Evolutionary conservation across 2,113 vertebrate genomes (phyloP).

Genomic region (Sebastes fasciatus): DNA sequence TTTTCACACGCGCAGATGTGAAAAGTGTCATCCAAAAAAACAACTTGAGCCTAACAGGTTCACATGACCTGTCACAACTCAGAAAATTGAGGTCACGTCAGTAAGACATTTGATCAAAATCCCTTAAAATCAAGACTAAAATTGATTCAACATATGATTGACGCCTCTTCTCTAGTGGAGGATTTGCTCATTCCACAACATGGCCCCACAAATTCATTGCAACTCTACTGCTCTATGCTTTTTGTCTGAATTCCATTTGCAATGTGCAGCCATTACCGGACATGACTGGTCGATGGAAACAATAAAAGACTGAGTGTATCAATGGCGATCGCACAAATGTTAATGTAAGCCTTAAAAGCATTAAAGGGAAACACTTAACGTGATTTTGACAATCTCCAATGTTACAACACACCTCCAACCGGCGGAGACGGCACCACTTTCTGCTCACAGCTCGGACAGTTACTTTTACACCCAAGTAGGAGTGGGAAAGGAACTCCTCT

Average conservation of each 20-base stretch:
- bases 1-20: conserved; percentile 70
- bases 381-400: neutral
- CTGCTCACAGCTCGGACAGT: neutral
- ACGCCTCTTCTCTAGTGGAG: neutral
- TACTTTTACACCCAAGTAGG: neutral
- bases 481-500: neutral
- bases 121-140: neutral
- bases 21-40: conserved; percentile 73
- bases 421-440: neutral
- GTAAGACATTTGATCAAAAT: neutral
- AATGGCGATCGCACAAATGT: neutral
- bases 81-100: neutral
- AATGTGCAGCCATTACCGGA: conserved; percentile 10
- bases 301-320: neutral
- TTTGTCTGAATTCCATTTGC: neutral
- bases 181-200: neutral
- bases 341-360: conserved; percentile 11
- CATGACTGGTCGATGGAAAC: neutral
- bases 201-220: neutral
- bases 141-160: neutral
- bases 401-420: neutral
- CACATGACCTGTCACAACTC: conserved; percentile 20
- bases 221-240: neutral
- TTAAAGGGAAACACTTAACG: conserved; percentile 35
- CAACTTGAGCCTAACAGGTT: conserved; percentile 22